These are phyloP conservation scores for Drosophila willistoni DNA, from an alignment of 1,140 invertebrate species.

Conservation along the genomic window DNA sequence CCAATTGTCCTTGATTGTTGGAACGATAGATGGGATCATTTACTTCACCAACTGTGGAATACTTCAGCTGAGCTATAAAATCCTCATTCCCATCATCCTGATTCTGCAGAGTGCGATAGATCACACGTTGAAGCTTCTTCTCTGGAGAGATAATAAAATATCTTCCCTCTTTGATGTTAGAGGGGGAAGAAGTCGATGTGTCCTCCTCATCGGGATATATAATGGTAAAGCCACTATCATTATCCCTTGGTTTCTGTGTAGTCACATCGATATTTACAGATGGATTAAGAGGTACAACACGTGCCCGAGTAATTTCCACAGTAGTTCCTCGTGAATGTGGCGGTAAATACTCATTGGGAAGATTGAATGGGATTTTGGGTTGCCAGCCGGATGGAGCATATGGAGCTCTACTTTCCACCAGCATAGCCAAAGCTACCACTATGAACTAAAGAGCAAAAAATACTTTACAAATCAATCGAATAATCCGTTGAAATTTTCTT, in stretches of 20 bases:
- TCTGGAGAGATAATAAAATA: constrained; percentile 73
- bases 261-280: constrained; percentile 17
- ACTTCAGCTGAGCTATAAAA: constrained; percentile 73
- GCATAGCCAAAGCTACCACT: constrained; percentile 12
- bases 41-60: constrained; percentile 71
- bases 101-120: constrained; percentile 60
- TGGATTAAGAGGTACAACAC: constrained; percentile 48
- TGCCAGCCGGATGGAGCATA: constrained; percentile 74
- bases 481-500: background rate
- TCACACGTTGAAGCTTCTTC: constrained; percentile 70
- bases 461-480: background rate
- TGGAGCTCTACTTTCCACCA: constrained; percentile 30
- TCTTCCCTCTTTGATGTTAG: constrained; percentile 52
- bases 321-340: constrained; percentile 9
- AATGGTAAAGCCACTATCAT: constrained; percentile 52
- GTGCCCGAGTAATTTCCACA: constrained; percentile 65
- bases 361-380: constrained; percentile 61
- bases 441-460: constrained; percentile 15
- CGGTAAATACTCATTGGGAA: constrained; percentile 48
- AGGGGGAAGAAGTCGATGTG: background rate
- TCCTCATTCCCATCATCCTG: constrained; percentile 52
- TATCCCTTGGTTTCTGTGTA: constrained; percentile 17
- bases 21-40: constrained; percentile 76
- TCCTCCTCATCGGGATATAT: constrained; percentile 63
- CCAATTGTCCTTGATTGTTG: constrained; percentile 71